Evolutionary conservation across 2,797 vertebrate species (phyloP), one percentile per base, ranked within the genome.

Genomic region (Thripadectes ignobilis): DNA sequence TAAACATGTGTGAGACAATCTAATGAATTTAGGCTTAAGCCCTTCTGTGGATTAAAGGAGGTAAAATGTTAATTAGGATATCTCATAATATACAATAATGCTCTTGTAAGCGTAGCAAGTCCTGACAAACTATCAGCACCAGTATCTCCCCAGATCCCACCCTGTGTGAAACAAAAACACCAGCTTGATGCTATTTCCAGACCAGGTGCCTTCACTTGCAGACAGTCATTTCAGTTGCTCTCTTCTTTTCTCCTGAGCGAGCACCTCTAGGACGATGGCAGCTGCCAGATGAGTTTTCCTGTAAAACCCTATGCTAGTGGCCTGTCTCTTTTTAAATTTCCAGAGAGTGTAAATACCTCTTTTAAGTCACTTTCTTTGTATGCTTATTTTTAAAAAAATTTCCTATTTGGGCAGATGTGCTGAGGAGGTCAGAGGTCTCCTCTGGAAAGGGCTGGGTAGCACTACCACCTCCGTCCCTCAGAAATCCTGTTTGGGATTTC

Each of bases 1-100:
- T 89, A 82, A 95, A 62, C n/a, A 21, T 5, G n/a, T 94, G 83
- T 85, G 67, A 95, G 95, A 96, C 96, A 96, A 96, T 94, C 96
- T 94, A 95, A 96, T 68, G 41, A 61, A 82, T 72, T 88, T 85
- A 86, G 67, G 48, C 26, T 77, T 78, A 92, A 57, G 46, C 32
- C 69, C 84, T 63, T 88, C 72, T 82, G 62, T 85, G 46, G 21
- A 76, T 81, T 80, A 57, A 88, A 89, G 43, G 62, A 89, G 76
- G 22, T 65, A 54, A 85, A 87, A 48, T 49, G 24, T 81, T 77
- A 79, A 72, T 85, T 68, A 87, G 71, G 38, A 29, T 75, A 69
- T 79, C 71, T 92, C 30, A 22, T 69, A 81, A 72, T 59, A 32
- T n/a, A 83, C 49, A 24, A 26, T 89, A 79, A 91, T 73, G 22